Evolutionary conservation across 2,888 invertebrate species (phyloP), one percentile per base, ranked within the genome.

Genomic region (Apodemia zela): DNA sequence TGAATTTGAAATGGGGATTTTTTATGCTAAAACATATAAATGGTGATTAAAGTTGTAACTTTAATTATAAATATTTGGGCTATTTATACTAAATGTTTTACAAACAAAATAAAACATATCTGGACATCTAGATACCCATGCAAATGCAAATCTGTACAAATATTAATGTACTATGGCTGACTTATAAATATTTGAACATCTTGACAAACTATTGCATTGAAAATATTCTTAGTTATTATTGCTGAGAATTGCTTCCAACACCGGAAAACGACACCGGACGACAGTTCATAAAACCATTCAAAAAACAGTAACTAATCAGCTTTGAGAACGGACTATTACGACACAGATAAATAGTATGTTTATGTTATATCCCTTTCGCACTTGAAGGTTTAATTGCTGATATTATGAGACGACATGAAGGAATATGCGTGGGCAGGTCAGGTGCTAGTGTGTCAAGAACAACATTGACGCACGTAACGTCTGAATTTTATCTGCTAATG

Each of bases 401-500:
- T 60, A 45, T 59, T 61, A 63, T 59, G 63, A 63, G 61, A 59
- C 17, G 51, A 54, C 47, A 35, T 58, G 47, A 42, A 63, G 63
- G 61, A 62, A 63, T 60, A 33, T 35, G 59, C 62, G 51, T 60
- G 54, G 33, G 58, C 63, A 60, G 66, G 61, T 66, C 67, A 67
- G 65, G 60, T 66, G 66, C 51, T 68, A 65, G 62, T 65, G 67
- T 71, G 71, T 76, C 74, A 76, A 76, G 76, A 71, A 57, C 75
- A 67, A 51, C 62, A 60, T 62, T 77, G 76, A 77, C 77, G 77
- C 73, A 78, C 68, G 58, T 61, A 47, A 54, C 57, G 71, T 68
- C 71, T 73, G 72, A 71, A 72, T 38, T 38, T 13, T 71, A 64
- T 66, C 64, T 66, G 68, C 66, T 69, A 72, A 71, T 67, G 68